phyloP scores from a whole-genome alignment of 2,113 vertebrate species.

The Canis aureus region DNA sequence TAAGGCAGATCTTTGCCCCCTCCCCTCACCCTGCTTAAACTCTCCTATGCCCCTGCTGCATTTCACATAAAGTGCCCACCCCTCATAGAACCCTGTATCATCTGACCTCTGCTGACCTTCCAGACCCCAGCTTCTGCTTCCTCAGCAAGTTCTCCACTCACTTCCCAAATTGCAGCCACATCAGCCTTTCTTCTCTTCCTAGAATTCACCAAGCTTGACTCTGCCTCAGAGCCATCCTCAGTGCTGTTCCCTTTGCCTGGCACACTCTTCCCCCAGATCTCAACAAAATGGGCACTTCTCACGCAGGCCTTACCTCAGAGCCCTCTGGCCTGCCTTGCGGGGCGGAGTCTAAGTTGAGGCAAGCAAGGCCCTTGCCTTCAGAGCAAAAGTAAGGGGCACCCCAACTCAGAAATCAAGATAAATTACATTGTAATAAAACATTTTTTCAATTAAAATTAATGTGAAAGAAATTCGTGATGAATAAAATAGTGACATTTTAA shows the following conservation, averaged over 20 bases:
- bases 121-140: background rate
- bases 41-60: background rate
- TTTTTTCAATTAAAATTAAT: background rate
- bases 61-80: background rate
- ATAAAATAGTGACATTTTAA: background rate
- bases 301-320: background rate
- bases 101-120: background rate
- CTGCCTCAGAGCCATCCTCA: background rate
- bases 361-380: fast-evolving
- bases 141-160: fast-evolving
- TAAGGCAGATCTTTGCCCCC: background rate
- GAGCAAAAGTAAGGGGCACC: background rate
- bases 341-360: background rate
- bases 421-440: background rate
- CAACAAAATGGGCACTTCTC: background rate
- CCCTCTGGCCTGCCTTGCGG: background rate
- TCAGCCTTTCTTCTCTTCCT: background rate
- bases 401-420: background rate
- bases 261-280: background rate
- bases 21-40: background rate
- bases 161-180: background rate
- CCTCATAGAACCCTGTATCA: background rate
- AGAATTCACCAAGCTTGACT: background rate
- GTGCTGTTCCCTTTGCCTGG: background rate
- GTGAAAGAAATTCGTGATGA: background rate